phyloP scores from a whole-genome alignment of 2,797 vertebrate species.

The Silurus lanzhouensis region DNA sequence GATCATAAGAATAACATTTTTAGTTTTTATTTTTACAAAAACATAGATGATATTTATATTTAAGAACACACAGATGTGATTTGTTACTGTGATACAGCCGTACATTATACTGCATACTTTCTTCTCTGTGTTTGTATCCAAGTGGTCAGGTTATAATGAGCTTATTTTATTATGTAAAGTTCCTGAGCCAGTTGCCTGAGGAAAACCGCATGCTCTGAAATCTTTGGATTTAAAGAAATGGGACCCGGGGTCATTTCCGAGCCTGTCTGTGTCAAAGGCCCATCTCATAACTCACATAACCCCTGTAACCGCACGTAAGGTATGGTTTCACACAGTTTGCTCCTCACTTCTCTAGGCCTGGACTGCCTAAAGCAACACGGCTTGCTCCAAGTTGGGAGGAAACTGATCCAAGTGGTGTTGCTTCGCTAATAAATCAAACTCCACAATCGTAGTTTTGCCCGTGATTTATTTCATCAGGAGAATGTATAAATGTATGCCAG shows the following conservation, averaged over 20 bases:
- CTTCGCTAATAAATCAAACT: constrained; percentile 74
- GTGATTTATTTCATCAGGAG: constrained; percentile 70
- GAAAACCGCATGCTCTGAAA: constrained; percentile 34
- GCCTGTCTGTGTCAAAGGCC: constrained; percentile 24
- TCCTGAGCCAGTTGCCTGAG: constrained; percentile 24
- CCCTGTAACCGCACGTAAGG: constrained; percentile 49
- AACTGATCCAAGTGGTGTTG: constrained; percentile 64
- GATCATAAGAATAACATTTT: neutral
- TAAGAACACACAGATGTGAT: neutral
- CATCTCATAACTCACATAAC: constrained; percentile 43
- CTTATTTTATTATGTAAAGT: constrained; percentile 38
- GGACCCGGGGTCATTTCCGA: constrained; percentile 27
- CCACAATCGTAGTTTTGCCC: constrained; percentile 70
- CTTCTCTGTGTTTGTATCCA: neutral
- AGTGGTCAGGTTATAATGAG: constrained; percentile 24
- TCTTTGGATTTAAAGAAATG: neutral
- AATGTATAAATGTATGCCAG: constrained; percentile 58
- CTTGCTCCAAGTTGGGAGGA: constrained; percentile 52
- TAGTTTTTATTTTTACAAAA: neutral
- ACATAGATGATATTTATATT: neutral
- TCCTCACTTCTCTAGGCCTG: constrained; percentile 34
- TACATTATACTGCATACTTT: neutral
- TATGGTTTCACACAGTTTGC: constrained; percentile 51
- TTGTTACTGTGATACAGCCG: neutral
- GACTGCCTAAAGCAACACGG: constrained; percentile 54